These are phyloP conservation scores for Acanthoscelides obtectus DNA, from an alignment of 2,888 invertebrate genomes.

Conservation along the genomic window DNA sequence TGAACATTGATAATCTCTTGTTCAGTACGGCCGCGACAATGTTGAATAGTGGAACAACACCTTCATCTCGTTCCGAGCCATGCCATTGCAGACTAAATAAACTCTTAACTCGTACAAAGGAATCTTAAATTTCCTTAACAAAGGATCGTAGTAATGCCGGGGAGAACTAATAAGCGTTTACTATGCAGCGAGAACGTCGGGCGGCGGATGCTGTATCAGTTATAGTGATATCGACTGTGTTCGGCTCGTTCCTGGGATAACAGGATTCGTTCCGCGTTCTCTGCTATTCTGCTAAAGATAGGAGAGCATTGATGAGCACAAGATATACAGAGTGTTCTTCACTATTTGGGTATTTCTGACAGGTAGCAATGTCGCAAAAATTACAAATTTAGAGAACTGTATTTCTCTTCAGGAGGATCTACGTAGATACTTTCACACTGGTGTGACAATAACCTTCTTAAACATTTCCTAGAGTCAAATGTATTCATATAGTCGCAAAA, in stretches of 20 bases:
- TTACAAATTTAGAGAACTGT: too few species aligned
- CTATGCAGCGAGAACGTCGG: conserved; percentile 14
- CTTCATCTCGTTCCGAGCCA: not conserved
- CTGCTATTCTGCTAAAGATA: not conserved
- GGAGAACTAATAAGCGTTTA: conserved; percentile 32
- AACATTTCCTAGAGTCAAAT: too few species aligned
- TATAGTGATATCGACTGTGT: not conserved
- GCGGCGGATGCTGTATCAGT: not conserved
- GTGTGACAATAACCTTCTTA: too few species aligned
- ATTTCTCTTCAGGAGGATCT: too few species aligned
- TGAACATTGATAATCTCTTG: conserved; percentile 23
- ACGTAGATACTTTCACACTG: too few species aligned
- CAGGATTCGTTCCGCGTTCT: not conserved
- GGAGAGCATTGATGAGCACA: too few species aligned
- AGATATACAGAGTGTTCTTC: too few species aligned
- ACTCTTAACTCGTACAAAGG: conserved; percentile 30
- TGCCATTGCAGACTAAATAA: conserved; percentile 27
- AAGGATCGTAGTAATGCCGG: conserved; percentile 27
- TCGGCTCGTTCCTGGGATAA: not conserved
- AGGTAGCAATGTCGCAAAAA: too few species aligned
- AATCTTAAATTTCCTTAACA: conserved; percentile 33
- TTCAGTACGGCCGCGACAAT: conserved; percentile 14
- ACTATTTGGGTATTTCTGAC: too few species aligned
- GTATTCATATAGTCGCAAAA: too few species aligned
- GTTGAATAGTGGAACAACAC: not conserved